Conservation (phyloP, 2,113 vertebrate species). For the Hippocampus mohnikei region DNA sequence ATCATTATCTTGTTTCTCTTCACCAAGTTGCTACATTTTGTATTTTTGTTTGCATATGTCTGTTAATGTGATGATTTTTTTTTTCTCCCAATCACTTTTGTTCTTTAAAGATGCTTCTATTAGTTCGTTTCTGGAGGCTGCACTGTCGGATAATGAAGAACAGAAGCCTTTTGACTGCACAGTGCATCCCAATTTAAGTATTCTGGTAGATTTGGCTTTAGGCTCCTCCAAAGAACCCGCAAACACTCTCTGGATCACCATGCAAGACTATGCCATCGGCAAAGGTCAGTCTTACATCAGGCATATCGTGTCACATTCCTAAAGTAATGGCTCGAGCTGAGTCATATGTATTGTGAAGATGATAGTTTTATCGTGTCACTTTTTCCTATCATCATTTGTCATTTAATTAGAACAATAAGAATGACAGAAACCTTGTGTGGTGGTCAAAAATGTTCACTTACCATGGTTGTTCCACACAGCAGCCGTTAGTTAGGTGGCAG, state of each 20-base stretch:
- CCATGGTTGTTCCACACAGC: no score
- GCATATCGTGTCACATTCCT: background rate
- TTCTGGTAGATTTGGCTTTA: constrained; percentile 87
- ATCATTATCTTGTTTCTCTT: background rate
- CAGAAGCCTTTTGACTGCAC: constrained; percentile 94
- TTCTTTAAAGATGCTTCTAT: constrained; percentile 82
- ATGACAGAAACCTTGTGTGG: no score
- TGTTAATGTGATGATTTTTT: background rate
- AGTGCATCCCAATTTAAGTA: constrained; percentile 79
- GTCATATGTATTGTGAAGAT: no score
- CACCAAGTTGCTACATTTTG: background rate
- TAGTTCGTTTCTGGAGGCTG: constrained; percentile 88
- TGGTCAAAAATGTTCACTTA: no score
- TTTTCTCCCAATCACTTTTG: constrained; percentile 2
- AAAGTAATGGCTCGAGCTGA: background rate
- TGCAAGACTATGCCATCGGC: constrained; percentile 94
- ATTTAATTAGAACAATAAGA: no score
- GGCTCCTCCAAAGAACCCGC: constrained; percentile 93
- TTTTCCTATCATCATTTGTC: no score
- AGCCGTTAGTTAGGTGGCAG: no score
- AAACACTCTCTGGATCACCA: constrained; percentile 91
- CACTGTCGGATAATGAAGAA: constrained; percentile 93
- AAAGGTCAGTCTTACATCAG: constrained; percentile 76
- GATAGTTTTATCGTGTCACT: no score
- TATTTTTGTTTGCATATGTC: background rate